Evolutionary conservation across 2,888 invertebrate species (phyloP).

Genomic region (Hypena proboscidalis): DNA sequence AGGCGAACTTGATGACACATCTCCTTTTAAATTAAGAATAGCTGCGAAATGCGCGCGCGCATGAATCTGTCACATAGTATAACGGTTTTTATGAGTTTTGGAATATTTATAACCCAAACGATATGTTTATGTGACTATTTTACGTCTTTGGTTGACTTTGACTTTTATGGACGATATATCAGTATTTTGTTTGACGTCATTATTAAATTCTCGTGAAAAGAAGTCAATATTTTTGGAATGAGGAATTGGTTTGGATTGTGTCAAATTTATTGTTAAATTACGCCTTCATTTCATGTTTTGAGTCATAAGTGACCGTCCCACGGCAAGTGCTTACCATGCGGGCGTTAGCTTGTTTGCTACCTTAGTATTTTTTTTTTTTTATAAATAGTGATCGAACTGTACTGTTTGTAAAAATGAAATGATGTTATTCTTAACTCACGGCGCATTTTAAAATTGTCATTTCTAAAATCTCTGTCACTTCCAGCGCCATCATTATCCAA

Average conservation of each 20-base stretch:
- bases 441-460: neutral
- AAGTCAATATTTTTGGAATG: no score
- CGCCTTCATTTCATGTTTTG: no score
- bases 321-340: no score
- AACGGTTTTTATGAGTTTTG: constrained; percentile 31
- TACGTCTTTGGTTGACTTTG: neutral
- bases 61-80: constrained; percentile 37
- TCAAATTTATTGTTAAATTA: no score
- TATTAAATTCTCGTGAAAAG: no score
- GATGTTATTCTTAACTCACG: no score
- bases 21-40: constrained; percentile 45
- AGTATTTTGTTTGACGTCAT: neutral
- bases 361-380: no score
- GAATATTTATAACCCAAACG: constrained; percentile 3
- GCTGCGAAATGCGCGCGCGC: constrained; percentile 38
- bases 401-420: no score
- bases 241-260: no score
- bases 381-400: no score
- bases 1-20: constrained; percentile 37
- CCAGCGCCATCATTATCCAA: constrained; percentile 4
- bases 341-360: no score
- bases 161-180: neutral
- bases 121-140: neutral
- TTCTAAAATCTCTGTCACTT: neutral
- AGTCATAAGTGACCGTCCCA: no score